Evolutionary conservation across 2,113 vertebrate genomes (phyloP).

Genomic region (Philantomba maxwellii): DNA sequence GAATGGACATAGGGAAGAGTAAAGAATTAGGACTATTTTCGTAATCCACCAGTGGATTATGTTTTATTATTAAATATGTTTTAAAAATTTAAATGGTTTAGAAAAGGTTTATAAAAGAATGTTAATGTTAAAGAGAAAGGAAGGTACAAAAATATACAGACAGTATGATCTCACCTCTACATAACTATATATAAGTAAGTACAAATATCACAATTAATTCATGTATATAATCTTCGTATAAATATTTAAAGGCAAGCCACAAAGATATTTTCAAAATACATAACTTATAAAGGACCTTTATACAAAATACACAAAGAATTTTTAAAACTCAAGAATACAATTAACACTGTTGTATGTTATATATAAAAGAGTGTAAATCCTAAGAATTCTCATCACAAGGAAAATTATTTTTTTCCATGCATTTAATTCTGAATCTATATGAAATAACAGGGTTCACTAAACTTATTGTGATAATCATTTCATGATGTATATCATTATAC

Average conservation of each 20-base stretch:
- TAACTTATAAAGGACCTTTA: background rate
- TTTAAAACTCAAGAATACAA: background rate
- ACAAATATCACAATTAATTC: background rate
- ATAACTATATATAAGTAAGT: background rate
- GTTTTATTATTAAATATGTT: background rate
- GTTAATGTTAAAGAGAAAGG: background rate
- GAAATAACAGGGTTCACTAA: background rate
- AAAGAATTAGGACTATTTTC: background rate
- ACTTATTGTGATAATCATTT: background rate
- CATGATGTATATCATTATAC: background rate
- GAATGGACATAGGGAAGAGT: background rate
- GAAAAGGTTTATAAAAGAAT: background rate
- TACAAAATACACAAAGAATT: background rate
- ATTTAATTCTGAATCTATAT: background rate
- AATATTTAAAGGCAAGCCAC: background rate
- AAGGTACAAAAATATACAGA: background rate
- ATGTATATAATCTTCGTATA: background rate
- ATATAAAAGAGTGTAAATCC: background rate
- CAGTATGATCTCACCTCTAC: background rate
- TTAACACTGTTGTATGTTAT: background rate
- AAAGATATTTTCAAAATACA: background rate
- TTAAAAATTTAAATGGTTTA: background rate
- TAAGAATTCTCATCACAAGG: background rate
- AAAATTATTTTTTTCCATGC: background rate
- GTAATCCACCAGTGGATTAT: background rate